A percentile compares a stretch with the other conserved stretches of the same genome.
Conservation (phyloP, 2,113 vertebrate species). For the Paralichthys olivaceus region DNA sequence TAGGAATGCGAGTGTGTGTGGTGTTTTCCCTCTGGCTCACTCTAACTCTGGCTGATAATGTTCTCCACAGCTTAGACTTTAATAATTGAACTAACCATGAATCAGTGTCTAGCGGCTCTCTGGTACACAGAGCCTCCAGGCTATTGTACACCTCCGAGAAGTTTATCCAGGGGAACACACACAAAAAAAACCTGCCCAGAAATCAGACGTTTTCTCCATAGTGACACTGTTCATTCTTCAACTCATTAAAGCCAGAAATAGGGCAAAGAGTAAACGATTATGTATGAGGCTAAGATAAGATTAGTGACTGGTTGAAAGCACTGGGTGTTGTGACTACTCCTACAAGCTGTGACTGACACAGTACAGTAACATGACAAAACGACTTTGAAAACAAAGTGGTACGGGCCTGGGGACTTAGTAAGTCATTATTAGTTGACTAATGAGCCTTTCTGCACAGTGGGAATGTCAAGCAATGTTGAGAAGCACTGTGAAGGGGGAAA, state of each 20-base stretch:
- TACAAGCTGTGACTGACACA: conserved; percentile 68
- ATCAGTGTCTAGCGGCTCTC: conserved; percentile 57
- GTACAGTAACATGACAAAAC: conserved; percentile 66
- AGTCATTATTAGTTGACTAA: conserved; percentile 66
- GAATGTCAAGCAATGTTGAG: conserved; percentile 48
- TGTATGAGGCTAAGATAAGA: conserved; percentile 57
- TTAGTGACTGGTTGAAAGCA: conserved; percentile 58
- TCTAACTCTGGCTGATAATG: conserved; percentile 62
- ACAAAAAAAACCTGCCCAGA: conserved; percentile 23
- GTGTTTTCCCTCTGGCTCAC: conserved; percentile 69
- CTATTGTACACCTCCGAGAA: conserved; percentile 44
- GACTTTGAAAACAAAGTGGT: conserved; percentile 55
- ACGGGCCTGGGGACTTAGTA: conserved; percentile 38
- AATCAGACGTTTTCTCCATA: conserved; percentile 23
- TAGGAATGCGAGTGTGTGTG: conserved; percentile 75
- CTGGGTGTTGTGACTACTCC: conserved; percentile 57
- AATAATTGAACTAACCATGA: conserved; percentile 68
- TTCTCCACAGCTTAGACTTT: conserved; percentile 56
- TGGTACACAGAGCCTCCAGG: conserved; percentile 41
- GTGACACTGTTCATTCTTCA: conserved; percentile 39
- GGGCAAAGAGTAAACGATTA: conserved; percentile 55
- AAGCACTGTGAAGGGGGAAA: conserved; percentile 38
- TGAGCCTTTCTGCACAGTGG: conserved; percentile 50
- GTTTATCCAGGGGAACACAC: background rate
- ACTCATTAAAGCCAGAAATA: conserved; percentile 57